A percentile compares a stretch with the other conserved stretches of the same genome.
These are phyloP conservation scores for Pyrrhosoma nymphula DNA, from an alignment of 2,888 invertebrate species.

Conservation along the genomic window DNA sequence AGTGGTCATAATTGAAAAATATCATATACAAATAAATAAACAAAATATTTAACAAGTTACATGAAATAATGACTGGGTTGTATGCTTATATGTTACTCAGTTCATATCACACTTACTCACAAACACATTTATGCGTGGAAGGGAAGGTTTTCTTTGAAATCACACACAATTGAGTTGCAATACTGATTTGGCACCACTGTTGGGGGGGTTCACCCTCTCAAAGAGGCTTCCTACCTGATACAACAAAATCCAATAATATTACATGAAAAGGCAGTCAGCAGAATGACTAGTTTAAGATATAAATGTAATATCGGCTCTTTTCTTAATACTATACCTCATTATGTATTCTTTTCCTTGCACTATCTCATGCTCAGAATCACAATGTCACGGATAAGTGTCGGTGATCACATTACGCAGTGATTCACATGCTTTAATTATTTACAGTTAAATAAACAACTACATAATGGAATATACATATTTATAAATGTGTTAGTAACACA, in stretches of 20 bases:
- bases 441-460: constrained; percentile 38
- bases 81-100: constrained; percentile 11
- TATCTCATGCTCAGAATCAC: background rate
- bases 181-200: constrained; percentile 54
- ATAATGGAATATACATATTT: constrained; percentile 62
- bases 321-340: constrained; percentile 10
- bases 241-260: background rate
- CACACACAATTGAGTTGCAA: background rate
- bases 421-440: constrained; percentile 21
- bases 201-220: background rate
- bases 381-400: background rate
- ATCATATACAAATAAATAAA: background rate
- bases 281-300: constrained; percentile 37
- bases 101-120: constrained; percentile 56
- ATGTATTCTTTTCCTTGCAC: background rate
- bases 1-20: background rate
- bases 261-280: constrained; percentile 20
- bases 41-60: background rate
- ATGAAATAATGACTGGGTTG: background rate
- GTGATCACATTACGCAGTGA: constrained; percentile 26
- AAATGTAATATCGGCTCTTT: constrained; percentile 32
- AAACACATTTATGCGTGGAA: constrained; percentile 50
- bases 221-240: background rate
- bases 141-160: background rate
- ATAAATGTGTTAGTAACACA: constrained; percentile 40